Evolutionary conservation across 2,888 invertebrate species (phyloP).

Genomic region (Apotomis capreana): DNA sequence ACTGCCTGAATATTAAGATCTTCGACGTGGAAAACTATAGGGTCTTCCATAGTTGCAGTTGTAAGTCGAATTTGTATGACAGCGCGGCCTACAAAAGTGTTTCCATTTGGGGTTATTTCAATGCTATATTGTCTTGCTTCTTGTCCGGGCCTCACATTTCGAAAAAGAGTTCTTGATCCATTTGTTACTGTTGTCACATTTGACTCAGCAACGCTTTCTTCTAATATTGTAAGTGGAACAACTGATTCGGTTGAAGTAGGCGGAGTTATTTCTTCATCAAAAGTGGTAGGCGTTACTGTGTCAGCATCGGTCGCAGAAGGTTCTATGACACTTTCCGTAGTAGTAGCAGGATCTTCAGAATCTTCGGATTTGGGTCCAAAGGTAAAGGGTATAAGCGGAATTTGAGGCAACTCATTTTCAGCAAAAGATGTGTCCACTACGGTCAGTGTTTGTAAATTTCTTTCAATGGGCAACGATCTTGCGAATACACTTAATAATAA

Average conservation of each 20-base stretch:
- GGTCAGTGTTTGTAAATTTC: slow-evolving; percentile 6
- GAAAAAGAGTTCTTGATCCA: slow-evolving; percentile 43
- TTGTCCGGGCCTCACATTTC: slow-evolving; percentile 60
- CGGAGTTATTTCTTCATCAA: neutral
- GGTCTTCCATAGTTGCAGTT: slow-evolving; percentile 51
- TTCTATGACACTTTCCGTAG: slow-evolving; percentile 6
- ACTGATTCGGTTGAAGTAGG: slow-evolving; percentile 20
- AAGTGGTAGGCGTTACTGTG: neutral
- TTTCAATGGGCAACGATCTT: slow-evolving; percentile 55
- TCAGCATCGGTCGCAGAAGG: neutral
- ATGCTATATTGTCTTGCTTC: slow-evolving; percentile 53
- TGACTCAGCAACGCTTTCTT: slow-evolving; percentile 36
- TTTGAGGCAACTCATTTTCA: slow-evolving; percentile 21
- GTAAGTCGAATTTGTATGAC: slow-evolving; percentile 54
- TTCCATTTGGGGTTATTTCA: slow-evolving; percentile 54
- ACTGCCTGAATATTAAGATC: slow-evolving; percentile 55
- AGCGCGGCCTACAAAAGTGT: slow-evolving; percentile 57
- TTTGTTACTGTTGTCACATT: slow-evolving; percentile 46
- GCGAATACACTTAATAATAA: slow-evolving; percentile 55
- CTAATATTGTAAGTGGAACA: neutral
- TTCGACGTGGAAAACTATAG: slow-evolving; percentile 53
- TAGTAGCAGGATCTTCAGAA: neutral
- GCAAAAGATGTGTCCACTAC: slow-evolving; percentile 26
- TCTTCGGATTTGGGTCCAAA: slow-evolving; percentile 48
- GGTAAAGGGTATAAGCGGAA: slow-evolving; percentile 4